Base-by-base conservation (phyloP, 37 sponge, comb jelly and placozoan genomes). In the Petrosia ficiformis region DNA sequence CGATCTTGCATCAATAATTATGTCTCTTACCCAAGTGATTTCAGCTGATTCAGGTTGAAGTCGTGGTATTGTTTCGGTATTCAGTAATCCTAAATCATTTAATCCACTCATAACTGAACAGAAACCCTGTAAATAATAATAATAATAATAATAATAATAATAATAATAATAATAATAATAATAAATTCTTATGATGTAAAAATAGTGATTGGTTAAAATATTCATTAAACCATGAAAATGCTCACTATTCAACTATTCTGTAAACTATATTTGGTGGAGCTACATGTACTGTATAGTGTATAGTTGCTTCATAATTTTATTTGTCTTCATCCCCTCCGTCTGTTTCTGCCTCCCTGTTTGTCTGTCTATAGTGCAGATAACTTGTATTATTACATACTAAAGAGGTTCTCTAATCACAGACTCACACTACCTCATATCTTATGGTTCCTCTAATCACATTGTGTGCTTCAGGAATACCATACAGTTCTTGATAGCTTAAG, bases 361-460 rank as follows among this genome's bases (percentile, higher is more conserved):
- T 21, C 57, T 22, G 21, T 21, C 21, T 16, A 54, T 54, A 54
- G 21, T 16, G 21, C 16, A 54, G 57, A 54, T 54, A 21, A 16
- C 21, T 54, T 3, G 14, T 73, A 4, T 58, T 24, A 57, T 21
- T 22, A 22, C 21, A 22, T 21, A 54, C 57, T 22, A 54, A 3
- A 76, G 77, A 6, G 74, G 59, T 19, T 14, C 21, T 59, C 25
- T 4, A 44, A 11, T 24, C n/a, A n/a, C n/a, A n/a, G n/a, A n/a
- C n/a, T n/a, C n/a, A 57, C 66, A 33, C 58, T 52, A 86, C 98
- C 83, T 78, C 79, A 86, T 94, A 95, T 73, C 99, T 77, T 35
- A 95, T 75, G 32, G 90, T 92, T 0, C 99, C 93, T 38, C 99
- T 59, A 21, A 90, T 32, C 24, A 95, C 59, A 5, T 93, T 89